phyloP scores from a whole-genome alignment of 2,888 invertebrate species.

The Drosophila silvestris region DNA sequence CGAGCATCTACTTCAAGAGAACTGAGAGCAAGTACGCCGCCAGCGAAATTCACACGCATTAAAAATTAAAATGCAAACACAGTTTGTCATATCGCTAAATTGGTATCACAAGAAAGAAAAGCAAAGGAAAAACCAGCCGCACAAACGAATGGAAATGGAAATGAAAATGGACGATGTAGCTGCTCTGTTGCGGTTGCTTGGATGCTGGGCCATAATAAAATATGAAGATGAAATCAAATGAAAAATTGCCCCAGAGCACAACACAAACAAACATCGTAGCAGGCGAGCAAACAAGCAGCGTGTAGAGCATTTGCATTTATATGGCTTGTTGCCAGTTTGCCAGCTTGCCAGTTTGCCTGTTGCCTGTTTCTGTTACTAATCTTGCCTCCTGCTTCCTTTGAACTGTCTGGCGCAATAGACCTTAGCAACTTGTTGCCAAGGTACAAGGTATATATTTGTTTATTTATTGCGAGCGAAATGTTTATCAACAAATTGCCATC shows the following conservation, averaged over 20 bases:
- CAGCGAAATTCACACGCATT: conserved; percentile 83
- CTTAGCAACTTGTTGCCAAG: conserved; percentile 61
- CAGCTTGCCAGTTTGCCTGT: conserved; percentile 7
- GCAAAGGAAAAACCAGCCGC: conserved; percentile 29
- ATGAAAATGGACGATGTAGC: conserved; percentile 31
- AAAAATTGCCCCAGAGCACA: conserved; percentile 81
- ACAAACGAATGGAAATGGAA: conserved; percentile 70
- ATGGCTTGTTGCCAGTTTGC: conserved; percentile 61
- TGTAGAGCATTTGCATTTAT: conserved; percentile 80
- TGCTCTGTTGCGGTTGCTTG: conserved; percentile 8
- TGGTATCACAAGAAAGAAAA: conserved; percentile 66
- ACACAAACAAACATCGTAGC: conserved; percentile 39
- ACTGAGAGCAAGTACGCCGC: conserved; percentile 68
- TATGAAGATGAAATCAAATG: conserved; percentile 82
- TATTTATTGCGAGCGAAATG: conserved; percentile 84
- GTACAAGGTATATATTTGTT: conserved; percentile 69
- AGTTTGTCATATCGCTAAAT: conserved; percentile 81
- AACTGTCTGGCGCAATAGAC: conserved; percentile 57
- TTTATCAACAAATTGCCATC: conserved; percentile 84
- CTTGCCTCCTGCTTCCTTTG: conserved; percentile 44
- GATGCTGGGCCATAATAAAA: conserved; percentile 70
- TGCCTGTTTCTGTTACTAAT: conserved; percentile 32
- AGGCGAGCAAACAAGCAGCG: conserved; percentile 67
- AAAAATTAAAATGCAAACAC: conserved; percentile 82
- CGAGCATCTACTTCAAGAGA: conserved; percentile 66